A percentile compares a stretch with the other conserved stretches of the same genome.
Conservation (phyloP, 2,888 invertebrate species). For the Hyposoter dolosus region DNA sequence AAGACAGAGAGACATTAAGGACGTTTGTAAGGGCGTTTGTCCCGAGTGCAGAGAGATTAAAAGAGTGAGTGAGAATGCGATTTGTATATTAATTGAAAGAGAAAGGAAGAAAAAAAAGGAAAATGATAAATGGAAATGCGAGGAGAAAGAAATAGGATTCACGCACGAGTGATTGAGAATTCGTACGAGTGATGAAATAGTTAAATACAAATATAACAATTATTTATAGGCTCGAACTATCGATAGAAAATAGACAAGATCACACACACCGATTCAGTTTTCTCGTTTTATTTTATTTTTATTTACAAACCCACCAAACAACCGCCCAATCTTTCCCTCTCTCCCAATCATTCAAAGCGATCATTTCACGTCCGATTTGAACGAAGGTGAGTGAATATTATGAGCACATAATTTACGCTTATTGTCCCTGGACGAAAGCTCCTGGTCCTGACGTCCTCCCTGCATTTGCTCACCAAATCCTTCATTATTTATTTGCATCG, state of each 20-base stretch:
- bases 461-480: slow-evolving; percentile 33
- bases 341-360: slow-evolving; percentile 36
- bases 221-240: slow-evolving; percentile 81
- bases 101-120: slow-evolving; percentile 46
- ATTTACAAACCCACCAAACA: slow-evolving; percentile 16
- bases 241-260: slow-evolving; percentile 83
- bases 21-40: slow-evolving; percentile 27
- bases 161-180: slow-evolving; percentile 78
- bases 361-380: slow-evolving; percentile 35
- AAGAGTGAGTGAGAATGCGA: slow-evolving; percentile 67
- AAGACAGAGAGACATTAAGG: slow-evolving; percentile 43
- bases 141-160: slow-evolving; percentile 68
- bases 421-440: slow-evolving; percentile 29
- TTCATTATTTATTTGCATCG: slow-evolving; percentile 8
- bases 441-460: slow-evolving; percentile 36
- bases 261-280: slow-evolving; percentile 79
- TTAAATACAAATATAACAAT: slow-evolving; percentile 81
- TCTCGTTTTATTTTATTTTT: slow-evolving; percentile 61
- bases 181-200: slow-evolving; percentile 75
- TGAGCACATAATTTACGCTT: slow-evolving; percentile 50
- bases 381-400: slow-evolving; percentile 64
- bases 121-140: slow-evolving; percentile 67
- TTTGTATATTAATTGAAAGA: slow-evolving; percentile 71
- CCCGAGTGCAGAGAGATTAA: slow-evolving; percentile 36
- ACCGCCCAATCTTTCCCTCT: slow-evolving; percentile 15